Evolutionary conservation across 2,113 vertebrate species (phyloP).

Genomic region (Calidris pygmaea): DNA sequence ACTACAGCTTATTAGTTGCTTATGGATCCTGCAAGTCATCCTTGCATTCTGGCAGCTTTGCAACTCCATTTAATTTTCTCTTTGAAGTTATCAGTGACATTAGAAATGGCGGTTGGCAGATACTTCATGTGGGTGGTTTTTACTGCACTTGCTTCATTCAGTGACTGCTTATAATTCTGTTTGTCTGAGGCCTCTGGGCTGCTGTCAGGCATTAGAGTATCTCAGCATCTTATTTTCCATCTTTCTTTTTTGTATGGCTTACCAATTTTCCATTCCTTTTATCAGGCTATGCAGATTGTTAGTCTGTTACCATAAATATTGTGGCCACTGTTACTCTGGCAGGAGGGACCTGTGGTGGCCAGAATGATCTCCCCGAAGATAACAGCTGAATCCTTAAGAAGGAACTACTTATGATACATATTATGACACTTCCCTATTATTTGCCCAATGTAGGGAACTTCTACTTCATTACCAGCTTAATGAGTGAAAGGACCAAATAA

Average conservation of each 20-base stretch:
- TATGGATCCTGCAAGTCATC: constrained; percentile 63
- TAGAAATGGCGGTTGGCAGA: constrained; percentile 49
- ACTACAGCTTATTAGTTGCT: not conserved
- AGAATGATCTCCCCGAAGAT: not conserved
- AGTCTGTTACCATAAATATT: not conserved
- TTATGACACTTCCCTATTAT: not conserved
- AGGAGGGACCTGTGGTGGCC: not conserved
- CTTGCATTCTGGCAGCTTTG: not conserved
- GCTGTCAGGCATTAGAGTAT: not conserved
- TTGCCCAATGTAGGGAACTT: not conserved
- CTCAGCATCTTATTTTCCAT: not conserved
- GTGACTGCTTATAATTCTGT: not conserved
- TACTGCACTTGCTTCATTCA: constrained; percentile 30
- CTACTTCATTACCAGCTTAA: not conserved
- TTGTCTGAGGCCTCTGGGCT: not conserved
- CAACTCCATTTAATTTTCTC: constrained; percentile 55
- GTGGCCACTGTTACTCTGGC: not conserved
- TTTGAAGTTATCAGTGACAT: constrained; percentile 54
- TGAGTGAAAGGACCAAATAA: not conserved
- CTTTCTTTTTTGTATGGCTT: not conserved
- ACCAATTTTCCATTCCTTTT: not conserved
- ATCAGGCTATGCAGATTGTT: not conserved
- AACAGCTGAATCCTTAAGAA: not conserved
- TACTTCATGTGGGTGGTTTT: constrained; percentile 32
- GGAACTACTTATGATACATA: not conserved